Base-by-base conservation (phyloP, 2,797 vertebrate genomes). In the Sebastes vulpes region DNA sequence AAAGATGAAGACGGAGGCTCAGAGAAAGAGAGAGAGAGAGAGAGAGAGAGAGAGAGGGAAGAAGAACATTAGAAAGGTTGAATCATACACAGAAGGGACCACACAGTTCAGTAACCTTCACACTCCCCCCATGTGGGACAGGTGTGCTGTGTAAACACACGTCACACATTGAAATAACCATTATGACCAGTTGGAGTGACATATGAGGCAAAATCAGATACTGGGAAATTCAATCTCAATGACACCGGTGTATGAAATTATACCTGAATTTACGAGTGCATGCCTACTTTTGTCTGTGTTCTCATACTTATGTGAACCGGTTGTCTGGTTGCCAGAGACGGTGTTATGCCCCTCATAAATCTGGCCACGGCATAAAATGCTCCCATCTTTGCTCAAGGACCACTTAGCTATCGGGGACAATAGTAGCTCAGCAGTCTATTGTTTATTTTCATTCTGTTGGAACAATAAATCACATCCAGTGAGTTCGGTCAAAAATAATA, bases 1-100 rank as follows among this genome's bases (percentile, higher is more conserved):
- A 87, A 73, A 79, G 71, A 72, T 35, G 28, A 58, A 73, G 68
- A 59, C 3, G 1, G 64, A 9, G 58, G 50, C 29, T 38, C 38
- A 46, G 48, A 42, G 52, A 57, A 28, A 50, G 32, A 1, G 6
- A 25, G 8, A 9, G 21, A 42, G 38, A 42, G 52, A 56, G 53
- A 53, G 28, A 1, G 9, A 32, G 31, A 32, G 31, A 32, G 31
- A 31, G 31, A 32, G 29, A 29, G 29, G 0, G 32, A 9, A 4
- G 21, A 14, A 20, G n/a, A 67, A 50, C 67, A 70, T 81, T 48
- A 38, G 20, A 18, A 23, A 75, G 52, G 59, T 69, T 59, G 65
- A 48, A 66, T 72, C 54, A 35, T 6, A 75, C 74, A 56, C 72
- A 58, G 38, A 77, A 38, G 29, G 21, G 5, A 4, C 60, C 52